These are phyloP conservation scores for Maconellicoccus hirsutus DNA, from an alignment of 1,140 invertebrate genomes.

Conservation along the genomic window DNA sequence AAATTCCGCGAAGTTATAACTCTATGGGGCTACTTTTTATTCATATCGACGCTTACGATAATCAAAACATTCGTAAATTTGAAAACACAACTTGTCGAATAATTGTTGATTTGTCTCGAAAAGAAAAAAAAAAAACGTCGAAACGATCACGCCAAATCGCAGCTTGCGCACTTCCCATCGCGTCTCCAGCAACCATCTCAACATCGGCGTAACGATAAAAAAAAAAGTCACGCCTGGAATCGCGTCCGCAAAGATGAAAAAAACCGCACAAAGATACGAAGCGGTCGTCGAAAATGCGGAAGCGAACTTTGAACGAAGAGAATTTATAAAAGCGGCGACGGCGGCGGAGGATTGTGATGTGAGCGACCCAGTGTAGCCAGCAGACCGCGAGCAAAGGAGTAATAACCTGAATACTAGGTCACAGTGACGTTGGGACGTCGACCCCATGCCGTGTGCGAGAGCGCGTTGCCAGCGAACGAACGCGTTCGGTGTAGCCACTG, in stretches of 20 bases:
- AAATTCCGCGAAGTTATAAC: too few relatives aligned
- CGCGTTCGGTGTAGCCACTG: conserved; percentile 14
- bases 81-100: too few relatives aligned
- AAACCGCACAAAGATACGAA: neutral
- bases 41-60: too few relatives aligned
- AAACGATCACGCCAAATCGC: too few relatives aligned
- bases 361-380: conserved; percentile 20
- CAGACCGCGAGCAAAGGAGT: conserved; percentile 15
- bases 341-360: neutral
- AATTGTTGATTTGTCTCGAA: too few relatives aligned
- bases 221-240: neutral
- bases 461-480: too few relatives aligned
- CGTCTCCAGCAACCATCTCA: too few relatives aligned
- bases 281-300: conserved; percentile 17
- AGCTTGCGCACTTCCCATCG: too few relatives aligned
- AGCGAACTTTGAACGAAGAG: neutral
- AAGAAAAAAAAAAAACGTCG: too few relatives aligned
- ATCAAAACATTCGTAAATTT: too few relatives aligned
- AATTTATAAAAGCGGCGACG: neutral
- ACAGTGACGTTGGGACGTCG: conserved; percentile 20
- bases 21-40: too few relatives aligned
- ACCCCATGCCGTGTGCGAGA: conserved; percentile 13
- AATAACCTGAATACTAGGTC: conserved; percentile 21
- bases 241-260: neutral
- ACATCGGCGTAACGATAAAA: too few relatives aligned